Evolutionary conservation across 2,113 vertebrate genomes (phyloP).

Genomic region (Salvelinus namaycush): DNA sequence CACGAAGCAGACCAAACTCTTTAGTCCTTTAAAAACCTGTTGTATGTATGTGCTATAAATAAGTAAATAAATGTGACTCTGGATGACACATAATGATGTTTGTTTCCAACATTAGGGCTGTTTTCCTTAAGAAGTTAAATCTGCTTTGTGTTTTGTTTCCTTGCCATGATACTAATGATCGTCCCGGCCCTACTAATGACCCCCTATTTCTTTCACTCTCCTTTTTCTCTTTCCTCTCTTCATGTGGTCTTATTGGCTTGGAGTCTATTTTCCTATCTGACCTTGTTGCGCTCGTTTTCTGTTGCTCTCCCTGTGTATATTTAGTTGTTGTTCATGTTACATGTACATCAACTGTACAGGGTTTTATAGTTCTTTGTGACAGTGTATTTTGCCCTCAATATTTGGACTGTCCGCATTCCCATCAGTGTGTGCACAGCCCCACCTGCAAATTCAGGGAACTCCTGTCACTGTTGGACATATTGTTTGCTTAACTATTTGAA

Average conservation of each 20-base stretch:
- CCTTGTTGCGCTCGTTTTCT: too few relatives aligned
- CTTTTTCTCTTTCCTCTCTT: background rate
- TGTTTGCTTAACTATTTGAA: constrained; percentile 39
- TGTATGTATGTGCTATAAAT: too few relatives aligned
- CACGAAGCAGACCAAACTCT: too few relatives aligned
- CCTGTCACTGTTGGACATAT: background rate
- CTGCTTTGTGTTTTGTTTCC: background rate
- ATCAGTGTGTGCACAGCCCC: background rate
- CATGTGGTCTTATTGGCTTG: background rate
- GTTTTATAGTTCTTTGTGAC: background rate
- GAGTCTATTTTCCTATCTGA: too few relatives aligned
- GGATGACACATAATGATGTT: too few relatives aligned
- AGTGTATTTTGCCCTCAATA: background rate
- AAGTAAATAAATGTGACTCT: too few relatives aligned
- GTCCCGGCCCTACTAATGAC: too few relatives aligned
- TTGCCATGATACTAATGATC: background rate
- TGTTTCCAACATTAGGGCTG: too few relatives aligned
- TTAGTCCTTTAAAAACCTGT: too few relatives aligned
- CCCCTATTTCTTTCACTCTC: background rate
- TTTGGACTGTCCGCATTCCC: background rate
- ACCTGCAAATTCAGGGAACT: constrained; percentile 32
- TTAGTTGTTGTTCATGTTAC: constrained; percentile 3
- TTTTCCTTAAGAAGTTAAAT: too few relatives aligned
- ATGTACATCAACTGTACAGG: background rate
- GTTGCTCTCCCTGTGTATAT: background rate